Evolutionary conservation across 2,888 invertebrate species (phyloP).

Genomic region (Acleris sparsana): DNA sequence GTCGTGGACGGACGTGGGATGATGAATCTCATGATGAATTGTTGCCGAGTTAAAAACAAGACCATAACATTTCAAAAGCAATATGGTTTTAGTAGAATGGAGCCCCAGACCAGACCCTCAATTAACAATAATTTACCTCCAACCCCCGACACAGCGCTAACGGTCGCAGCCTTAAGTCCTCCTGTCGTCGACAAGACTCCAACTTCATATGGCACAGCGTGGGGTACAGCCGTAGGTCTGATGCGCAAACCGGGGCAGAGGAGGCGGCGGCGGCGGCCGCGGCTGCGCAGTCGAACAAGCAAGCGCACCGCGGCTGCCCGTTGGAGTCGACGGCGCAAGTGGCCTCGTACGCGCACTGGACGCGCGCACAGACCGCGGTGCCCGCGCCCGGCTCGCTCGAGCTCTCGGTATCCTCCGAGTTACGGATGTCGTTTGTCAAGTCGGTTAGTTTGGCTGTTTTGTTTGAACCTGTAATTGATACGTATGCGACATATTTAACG

Average conservation of each 20-base stretch:
- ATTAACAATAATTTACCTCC: conserved; percentile 80
- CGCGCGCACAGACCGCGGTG: conserved; percentile 89
- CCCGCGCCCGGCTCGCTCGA: conserved; percentile 69
- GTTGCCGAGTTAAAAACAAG: no score
- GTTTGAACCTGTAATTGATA: conserved; percentile 54
- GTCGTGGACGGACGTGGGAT: no score
- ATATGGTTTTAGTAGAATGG: no score
- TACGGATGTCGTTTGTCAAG: conserved; percentile 65
- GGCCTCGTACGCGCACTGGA: conserved; percentile 93
- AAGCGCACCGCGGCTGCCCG: conserved; percentile 86
- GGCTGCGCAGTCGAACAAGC: conserved; percentile 90
- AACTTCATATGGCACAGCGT: conserved; percentile 93
- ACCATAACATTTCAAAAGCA: no score
- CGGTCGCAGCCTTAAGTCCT: conserved; percentile 89
- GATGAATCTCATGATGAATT: no score
- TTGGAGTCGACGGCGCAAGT: conserved; percentile 91
- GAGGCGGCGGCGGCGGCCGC: conserved; percentile 79
- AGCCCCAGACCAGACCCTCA: no score
- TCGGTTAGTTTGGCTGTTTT: conserved; percentile 60
- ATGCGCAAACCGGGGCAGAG: conserved; percentile 90
- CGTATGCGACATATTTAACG: neutral
- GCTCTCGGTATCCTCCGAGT: conserved; percentile 61
- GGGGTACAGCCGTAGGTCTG: conserved; percentile 90
- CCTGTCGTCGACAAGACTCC: conserved; percentile 92
- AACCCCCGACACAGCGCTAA: conserved; percentile 91